Conservation (phyloP, 2,113 vertebrate species). For the Pygathrix nemaeus region DNA sequence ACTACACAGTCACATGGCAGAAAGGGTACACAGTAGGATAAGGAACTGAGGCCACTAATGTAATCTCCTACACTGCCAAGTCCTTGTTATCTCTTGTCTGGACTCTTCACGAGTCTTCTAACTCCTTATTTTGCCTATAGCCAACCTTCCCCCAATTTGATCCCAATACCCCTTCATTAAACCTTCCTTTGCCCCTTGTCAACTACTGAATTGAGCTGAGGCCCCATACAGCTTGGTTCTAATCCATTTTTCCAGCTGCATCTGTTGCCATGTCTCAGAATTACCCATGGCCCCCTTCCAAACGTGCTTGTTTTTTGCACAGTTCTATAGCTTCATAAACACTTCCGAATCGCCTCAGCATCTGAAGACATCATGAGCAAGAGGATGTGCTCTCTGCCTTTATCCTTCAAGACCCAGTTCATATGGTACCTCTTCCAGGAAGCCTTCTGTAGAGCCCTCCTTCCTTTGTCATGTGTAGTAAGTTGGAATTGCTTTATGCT, state of each 20-base stretch:
- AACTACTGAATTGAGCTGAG: neutral
- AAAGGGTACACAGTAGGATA: neutral
- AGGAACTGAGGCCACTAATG: neutral
- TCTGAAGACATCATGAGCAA: neutral
- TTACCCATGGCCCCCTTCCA: neutral
- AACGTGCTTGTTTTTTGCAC: slow-evolving; percentile 41
- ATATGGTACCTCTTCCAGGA: neutral
- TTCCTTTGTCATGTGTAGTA: neutral
- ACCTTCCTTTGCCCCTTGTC: neutral
- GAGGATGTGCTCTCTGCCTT: neutral
- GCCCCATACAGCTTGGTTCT: neutral
- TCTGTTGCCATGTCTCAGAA: slow-evolving; percentile 26
- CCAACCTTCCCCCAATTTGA: neutral
- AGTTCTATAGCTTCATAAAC: neutral
- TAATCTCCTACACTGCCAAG: neutral
- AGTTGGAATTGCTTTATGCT: neutral
- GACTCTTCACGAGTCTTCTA: neutral
- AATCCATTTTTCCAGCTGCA: neutral
- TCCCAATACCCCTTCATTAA: neutral
- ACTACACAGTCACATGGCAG: neutral
- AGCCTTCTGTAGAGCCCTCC: neutral
- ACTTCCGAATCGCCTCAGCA: neutral
- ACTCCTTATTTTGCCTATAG: neutral
- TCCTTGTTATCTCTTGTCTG: neutral
- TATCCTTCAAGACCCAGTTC: neutral